These are phyloP conservation scores for Notodonta dromedarius DNA, from an alignment of 2,888 invertebrate genomes.

Conservation along the genomic window DNA sequence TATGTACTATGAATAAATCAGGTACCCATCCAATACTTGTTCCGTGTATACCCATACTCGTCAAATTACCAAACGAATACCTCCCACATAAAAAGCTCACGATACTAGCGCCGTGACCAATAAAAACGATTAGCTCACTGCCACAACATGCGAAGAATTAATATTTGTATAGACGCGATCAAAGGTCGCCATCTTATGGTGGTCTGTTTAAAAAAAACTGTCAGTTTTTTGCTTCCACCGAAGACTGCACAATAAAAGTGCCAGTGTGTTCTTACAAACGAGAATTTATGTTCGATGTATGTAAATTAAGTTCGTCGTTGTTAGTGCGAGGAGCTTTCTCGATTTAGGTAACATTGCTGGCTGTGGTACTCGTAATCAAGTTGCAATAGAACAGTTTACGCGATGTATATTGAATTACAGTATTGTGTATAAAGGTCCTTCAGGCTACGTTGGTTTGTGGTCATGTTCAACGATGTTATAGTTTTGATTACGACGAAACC, in stretches of 20 bases:
- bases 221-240: constrained; percentile 70
- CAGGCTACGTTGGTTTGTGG: neutral
- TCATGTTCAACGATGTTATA: neutral
- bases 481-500: constrained; percentile 3
- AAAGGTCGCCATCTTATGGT: constrained; percentile 64
- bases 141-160: constrained; percentile 67
- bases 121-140: constrained; percentile 69
- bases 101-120: constrained; percentile 55
- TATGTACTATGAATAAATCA: constrained; percentile 31
- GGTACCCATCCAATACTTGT: constrained; percentile 37
- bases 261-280: constrained; percentile 82
- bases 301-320: constrained; percentile 74
- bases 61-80: constrained; percentile 50
- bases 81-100: constrained; percentile 60
- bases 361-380: constrained; percentile 46
- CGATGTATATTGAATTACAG: constrained; percentile 42
- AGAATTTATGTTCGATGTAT: constrained; percentile 81
- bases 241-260: constrained; percentile 81
- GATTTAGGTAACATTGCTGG: constrained; percentile 51
- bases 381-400: constrained; percentile 50
- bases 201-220: constrained; percentile 67
- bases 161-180: constrained; percentile 77
- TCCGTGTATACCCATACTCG: constrained; percentile 41
- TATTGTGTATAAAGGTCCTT: constrained; percentile 21
- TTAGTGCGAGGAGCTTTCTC: constrained; percentile 56